These are phyloP conservation scores for Balanococcus diminutus DNA, from an alignment of 2,888 invertebrate species.

Conservation along the genomic window DNA sequence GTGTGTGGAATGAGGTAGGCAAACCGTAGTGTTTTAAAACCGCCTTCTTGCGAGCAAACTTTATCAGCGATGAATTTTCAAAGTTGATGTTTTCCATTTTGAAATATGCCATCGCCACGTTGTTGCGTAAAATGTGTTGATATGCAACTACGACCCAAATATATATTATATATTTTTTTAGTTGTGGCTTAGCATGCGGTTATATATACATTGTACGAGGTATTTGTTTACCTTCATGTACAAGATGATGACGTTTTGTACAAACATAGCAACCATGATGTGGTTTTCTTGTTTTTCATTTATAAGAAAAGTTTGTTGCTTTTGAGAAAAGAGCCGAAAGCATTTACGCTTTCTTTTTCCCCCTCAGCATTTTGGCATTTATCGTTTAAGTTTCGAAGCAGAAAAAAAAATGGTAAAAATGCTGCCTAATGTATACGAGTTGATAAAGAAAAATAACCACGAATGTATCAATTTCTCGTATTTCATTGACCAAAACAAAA, in stretches of 20 bases:
- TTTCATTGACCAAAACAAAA: neutral
- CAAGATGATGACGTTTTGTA: neutral
- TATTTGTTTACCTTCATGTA: neutral
- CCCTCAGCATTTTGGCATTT: neutral
- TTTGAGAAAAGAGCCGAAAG: neutral
- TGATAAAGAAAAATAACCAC: constrained; percentile 8
- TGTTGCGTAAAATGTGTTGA: neutral
- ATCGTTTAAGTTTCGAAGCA: neutral
- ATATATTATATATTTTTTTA: neutral
- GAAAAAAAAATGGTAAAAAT: neutral
- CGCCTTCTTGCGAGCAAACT: neutral
- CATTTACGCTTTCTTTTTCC: neutral
- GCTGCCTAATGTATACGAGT: neutral
- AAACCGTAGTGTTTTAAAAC: constrained; percentile 2
- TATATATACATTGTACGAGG: neutral
- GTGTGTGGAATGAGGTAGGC: neutral
- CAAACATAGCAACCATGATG: neutral
- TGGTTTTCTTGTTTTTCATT: neutral
- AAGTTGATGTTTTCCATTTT: constrained; percentile 30
- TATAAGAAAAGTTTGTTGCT: neutral
- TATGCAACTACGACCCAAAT: neutral
- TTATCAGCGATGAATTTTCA: constrained; percentile 9
- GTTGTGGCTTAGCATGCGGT: neutral
- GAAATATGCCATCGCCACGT: neutral
- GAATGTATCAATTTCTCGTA: constrained; percentile 14